Evolutionary conservation across 2,797 vertebrate species (phyloP).

Genomic region (Anabacerthia variegaticeps): DNA sequence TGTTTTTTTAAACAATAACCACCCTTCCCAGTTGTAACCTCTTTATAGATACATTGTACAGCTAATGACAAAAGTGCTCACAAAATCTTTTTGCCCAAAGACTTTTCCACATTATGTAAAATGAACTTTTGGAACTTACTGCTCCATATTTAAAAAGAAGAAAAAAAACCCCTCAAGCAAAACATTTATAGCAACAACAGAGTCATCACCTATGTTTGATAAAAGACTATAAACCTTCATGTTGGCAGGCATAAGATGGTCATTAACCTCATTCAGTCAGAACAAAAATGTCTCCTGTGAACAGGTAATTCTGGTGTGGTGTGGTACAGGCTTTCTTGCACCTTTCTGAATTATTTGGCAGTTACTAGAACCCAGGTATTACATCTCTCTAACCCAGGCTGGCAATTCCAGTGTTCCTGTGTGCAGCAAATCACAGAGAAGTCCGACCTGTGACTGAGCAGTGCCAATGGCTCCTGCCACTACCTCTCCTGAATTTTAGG

Average conservation of each 20-base stretch:
- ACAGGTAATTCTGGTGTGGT: background rate
- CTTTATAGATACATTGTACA: background rate
- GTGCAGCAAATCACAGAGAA: background rate
- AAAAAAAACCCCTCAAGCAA: background rate
- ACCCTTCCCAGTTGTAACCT: background rate
- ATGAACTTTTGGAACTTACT: background rate
- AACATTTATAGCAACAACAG: background rate
- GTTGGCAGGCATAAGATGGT: constrained; percentile 7
- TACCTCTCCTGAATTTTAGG: background rate
- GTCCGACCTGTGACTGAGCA: background rate
- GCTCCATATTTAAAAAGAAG: background rate
- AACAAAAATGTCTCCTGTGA: background rate
- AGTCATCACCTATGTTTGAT: background rate
- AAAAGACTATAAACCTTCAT: constrained; percentile 16
- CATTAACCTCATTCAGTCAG: constrained; percentile 59
- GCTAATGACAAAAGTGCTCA: background rate
- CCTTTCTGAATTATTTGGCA: background rate
- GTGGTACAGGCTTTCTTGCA: background rate
- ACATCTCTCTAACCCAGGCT: background rate
- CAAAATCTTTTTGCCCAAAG: background rate
- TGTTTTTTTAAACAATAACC: background rate
- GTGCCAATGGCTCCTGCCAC: background rate
- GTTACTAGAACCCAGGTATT: background rate
- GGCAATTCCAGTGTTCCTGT: background rate
- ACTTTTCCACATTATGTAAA: background rate